Base-by-base conservation (phyloP, 2,888 invertebrate genomes). In the Sphaeridia pumilis region DNA sequence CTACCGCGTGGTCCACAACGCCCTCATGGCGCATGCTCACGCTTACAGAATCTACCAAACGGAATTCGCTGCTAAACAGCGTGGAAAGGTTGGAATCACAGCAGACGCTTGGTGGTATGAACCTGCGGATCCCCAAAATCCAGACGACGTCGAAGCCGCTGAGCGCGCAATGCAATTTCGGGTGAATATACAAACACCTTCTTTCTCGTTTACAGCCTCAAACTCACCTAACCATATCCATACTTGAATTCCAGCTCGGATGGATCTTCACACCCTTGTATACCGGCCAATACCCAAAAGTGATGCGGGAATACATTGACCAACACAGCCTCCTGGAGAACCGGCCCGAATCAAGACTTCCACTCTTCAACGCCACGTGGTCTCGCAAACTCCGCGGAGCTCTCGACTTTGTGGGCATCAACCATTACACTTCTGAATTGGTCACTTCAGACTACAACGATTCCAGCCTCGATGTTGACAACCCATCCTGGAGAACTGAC, bases 41-140 rank as follows among this genome's bases (percentile, higher is more conserved):
- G 47, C 47, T 22, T 47, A 47, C 66, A 74, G 75, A 46, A 66
- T 81, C 36, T 83, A 83, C 66, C 71, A 80, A 52, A 69, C 73
- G 38, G 71, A 77, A 60, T 84, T 75, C 62, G 74, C 61, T 38
- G 27, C 43, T 12, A 20, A n/a, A 22, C 65, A 67, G 52, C 46
- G 54, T n/a, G 64, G 64, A 12, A 45, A 54, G 21, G 49, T 64
- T 25, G 66, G 66, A 5, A 63, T 66, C 3, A 58, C 65, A 10
- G 43, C 64, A 12, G 64, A 64, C 41, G 56, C 61, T 25, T 57
- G 56, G 1, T 61, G 60, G 54, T 62, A 59, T 46, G 56, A 62
- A 24, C 66, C 66, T 7, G 21, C 17, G 22, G 54, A 51, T 10
- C 35, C 46, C 3, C 46, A 56, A n/a, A 58, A 50, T 5, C 22